Base-by-base conservation (phyloP, 2,888 invertebrate genomes). In the Drosophila rellima region DNA sequence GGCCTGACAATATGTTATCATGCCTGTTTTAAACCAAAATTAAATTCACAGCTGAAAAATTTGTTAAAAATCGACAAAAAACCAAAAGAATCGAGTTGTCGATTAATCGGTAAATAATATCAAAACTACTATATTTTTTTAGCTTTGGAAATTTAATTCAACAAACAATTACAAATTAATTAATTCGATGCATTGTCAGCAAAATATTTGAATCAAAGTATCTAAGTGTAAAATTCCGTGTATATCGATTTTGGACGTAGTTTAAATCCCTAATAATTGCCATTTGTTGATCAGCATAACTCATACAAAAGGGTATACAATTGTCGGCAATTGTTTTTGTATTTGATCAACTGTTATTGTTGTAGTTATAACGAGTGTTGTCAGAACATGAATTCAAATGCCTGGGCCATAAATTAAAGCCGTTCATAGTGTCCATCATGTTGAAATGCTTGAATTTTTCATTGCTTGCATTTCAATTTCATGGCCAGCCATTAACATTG, bases 381-480 rank as follows among this genome's bases (percentile, higher is more conserved):
- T 62, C 57, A 56, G 29, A 3, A 1, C 3, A 42, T 20, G 10
- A 1, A 31, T 33, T 20, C 54, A 42, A 31, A n/a, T 67, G 70
- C 50, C 20, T 63, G 40, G 64, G 68, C 75, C 73, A 84, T 87
- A 84, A 84, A 80, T 84, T 84, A 82, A 73, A 80, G 66, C 47
- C 57, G 54, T 66, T 67, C 59, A 48, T 61, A 65, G 70, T 84
- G 83, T 86, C 82, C 86, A 80, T 82, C 86, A 86, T 73, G 83
- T 74, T 88, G 80, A 88, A 85, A 82, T 73, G 69, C 80, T 72
- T 86, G 72, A 70, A 86, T 79, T 78, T 88, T 85, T 72, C 86
- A 88, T 80, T 65, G 82, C 75, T 70, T 80, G 80, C 88, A 85
- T 82, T 88, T 82, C 83, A 74, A 68, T 88, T 84, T 85, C 86